Evolutionary conservation across 2,888 invertebrate species (phyloP).

Genomic region (Lithophane leautieri): DNA sequence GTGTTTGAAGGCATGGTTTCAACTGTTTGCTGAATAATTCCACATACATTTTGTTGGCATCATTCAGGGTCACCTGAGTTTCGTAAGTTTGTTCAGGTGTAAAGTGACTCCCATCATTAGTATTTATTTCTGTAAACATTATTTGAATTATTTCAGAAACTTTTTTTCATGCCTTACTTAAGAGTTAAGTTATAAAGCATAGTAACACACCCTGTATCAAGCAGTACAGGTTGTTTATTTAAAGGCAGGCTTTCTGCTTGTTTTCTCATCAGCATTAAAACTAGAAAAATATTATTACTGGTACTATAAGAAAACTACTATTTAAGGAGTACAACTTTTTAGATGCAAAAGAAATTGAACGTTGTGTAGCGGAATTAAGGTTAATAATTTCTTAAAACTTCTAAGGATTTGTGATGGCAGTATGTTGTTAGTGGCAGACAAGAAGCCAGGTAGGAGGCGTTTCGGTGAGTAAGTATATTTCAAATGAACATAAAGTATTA

Average conservation of each 20-base stretch:
- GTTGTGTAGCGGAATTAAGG: neutral
- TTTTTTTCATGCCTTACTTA: neutral
- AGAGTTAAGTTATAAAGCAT: neutral
- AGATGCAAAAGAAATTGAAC: conserved; percentile 6
- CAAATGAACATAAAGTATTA: neutral
- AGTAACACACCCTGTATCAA: neutral
- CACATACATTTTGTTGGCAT: conserved; percentile 79
- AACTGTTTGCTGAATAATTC: conserved; percentile 77
- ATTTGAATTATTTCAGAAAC: neutral
- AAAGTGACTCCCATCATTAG: conserved; percentile 23
- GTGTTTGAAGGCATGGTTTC: conserved; percentile 75
- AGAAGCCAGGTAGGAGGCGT: neutral
- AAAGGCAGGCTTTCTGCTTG: neutral
- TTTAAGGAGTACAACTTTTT: neutral
- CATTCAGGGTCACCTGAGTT: conserved; percentile 61
- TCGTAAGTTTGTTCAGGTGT: conserved; percentile 56
- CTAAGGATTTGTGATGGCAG: neutral
- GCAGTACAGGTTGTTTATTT: neutral
- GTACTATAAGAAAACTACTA: too few relatives aligned
- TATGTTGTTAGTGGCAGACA: neutral
- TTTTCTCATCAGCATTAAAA: neutral
- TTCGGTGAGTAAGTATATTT: neutral
- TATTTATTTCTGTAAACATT: conserved; percentile 44
- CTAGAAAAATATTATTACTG: neutral
- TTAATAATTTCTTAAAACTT: neutral